These are phyloP conservation scores for Villa cingulata DNA, from an alignment of 2,888 invertebrate genomes.

Conservation along the genomic window DNA sequence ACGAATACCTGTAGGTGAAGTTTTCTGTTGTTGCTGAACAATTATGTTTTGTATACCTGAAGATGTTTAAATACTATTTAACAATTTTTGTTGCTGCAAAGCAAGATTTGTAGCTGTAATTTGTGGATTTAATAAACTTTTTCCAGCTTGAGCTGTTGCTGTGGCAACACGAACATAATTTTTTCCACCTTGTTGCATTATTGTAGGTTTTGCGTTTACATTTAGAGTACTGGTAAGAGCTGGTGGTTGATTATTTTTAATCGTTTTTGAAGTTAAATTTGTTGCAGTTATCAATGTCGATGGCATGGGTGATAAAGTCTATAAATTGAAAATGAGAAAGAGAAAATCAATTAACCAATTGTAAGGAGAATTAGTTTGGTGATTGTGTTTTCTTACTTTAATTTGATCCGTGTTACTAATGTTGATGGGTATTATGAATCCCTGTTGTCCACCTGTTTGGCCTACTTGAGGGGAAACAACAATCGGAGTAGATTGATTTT, in stretches of 20 bases:
- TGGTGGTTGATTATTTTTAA: constrained; percentile 10
- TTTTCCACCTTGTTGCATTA: constrained; percentile 9
- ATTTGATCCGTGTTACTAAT: constrained; percentile 17
- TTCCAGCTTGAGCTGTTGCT: constrained; percentile 13
- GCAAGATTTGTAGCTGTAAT: too few relatives aligned
- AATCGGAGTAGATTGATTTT: constrained; percentile 13
- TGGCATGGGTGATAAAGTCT: constrained; percentile 6
- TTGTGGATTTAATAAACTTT: constrained; percentile 16
- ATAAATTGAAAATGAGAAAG: neutral
- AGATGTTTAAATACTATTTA: neutral
- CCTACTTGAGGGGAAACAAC: constrained; percentile 2
- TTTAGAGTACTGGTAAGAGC: constrained; percentile 8
- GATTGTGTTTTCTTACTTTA: constrained; percentile 13
- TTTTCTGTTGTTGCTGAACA: constrained; percentile 5
- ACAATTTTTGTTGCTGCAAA: constrained; percentile 12
- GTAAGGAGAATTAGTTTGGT: too few relatives aligned
- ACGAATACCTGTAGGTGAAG: constrained; percentile 11
- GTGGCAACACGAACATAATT: constrained; percentile 12
- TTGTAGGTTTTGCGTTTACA: too few relatives aligned
- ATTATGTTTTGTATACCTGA: neutral
- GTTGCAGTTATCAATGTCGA: constrained; percentile 6
- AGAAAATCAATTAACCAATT: too few relatives aligned
- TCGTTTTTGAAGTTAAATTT: constrained; percentile 8
- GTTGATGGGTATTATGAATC: constrained; percentile 22
- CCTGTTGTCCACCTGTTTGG: constrained; percentile 14